Base-by-base conservation (phyloP, 2,888 invertebrate genomes). In the Gryllus longicercus region DNA sequence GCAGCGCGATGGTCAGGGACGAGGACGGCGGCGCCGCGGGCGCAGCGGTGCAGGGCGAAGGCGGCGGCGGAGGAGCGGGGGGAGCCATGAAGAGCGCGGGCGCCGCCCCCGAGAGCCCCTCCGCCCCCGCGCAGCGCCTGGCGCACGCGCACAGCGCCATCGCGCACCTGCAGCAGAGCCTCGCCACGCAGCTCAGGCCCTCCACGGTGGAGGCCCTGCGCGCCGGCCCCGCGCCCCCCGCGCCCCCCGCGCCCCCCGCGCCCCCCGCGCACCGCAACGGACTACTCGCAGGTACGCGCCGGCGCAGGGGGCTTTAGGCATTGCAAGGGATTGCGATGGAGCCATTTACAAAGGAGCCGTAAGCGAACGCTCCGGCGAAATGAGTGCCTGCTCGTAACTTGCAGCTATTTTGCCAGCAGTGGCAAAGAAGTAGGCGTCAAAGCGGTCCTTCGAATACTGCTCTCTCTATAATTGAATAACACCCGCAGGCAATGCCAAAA, bases 141-240 rank as follows among this genome's bases (percentile, higher is more conserved):
- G 63, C 63, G n/a, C 63, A n/a, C 14, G n/a, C 63, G 14, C 63
- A 63, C 16, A 63, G 16, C 63, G 63, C 79, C 51, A 81, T 82
- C 23, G 82, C 81, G 74, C 76, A 78, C 18, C 79, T 82, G 50
- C 82, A 82, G 77, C 77, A 79, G 23, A 82, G 76, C 51, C 79
- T 82, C 14, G 77, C 80, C 11, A 80, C 82, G 16, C 79, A 80
- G 51, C 79, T 80, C 25, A 81, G 80, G 50, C 23, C 79, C 18
- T 79, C 80, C 77, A 79, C 81, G 12, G 79, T 80, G n/a, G 80
- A 81, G 76, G 25, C 81, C 5, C 63, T 63, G 63, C 63, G 63
- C 14, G 11, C 63, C 63, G 63, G 63, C 14, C 14, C 4, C 63
- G 63, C n/a, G 12, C 1, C 63, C 3, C n/a, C 63, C 63, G 63